These are phyloP conservation scores for Sebastes schlegelii DNA, from an alignment of 2,113 vertebrate species.

Conservation along the genomic window DNA sequence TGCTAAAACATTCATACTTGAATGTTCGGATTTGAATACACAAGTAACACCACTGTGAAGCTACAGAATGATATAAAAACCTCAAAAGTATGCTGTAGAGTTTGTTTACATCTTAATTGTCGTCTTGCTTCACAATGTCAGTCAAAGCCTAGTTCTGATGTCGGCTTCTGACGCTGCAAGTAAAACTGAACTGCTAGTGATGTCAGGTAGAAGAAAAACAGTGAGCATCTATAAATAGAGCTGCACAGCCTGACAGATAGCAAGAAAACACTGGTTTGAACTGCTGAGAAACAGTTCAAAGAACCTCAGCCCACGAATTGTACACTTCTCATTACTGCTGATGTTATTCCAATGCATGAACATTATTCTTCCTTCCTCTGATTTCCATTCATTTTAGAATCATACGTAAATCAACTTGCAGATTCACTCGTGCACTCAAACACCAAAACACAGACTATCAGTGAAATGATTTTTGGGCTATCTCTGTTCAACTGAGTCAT, in stretches of 20 bases:
- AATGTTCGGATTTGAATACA: too few relatives aligned
- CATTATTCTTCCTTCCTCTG: too few relatives aligned
- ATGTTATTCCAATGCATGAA: background rate
- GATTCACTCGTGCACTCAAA: too few relatives aligned
- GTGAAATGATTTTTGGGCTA: background rate
- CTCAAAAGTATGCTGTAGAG: background rate
- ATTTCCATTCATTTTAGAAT: too few relatives aligned
- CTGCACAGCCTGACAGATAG: background rate
- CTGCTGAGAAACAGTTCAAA: conserved; percentile 11
- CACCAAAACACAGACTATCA: background rate
- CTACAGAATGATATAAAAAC: too few relatives aligned
- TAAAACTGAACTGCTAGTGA: conserved; percentile 29
- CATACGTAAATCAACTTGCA: background rate
- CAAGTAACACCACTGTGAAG: too few relatives aligned
- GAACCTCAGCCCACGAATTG: background rate
- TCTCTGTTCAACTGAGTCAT: background rate
- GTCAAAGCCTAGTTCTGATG: conserved; percentile 6
- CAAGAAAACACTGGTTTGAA: conserved; percentile 15
- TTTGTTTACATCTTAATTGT: background rate
- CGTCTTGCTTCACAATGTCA: background rate
- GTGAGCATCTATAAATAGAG: conserved; percentile 18
- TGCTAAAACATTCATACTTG: too few relatives aligned
- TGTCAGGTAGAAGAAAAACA: conserved; percentile 11
- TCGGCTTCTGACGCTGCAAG: conserved; percentile 13
- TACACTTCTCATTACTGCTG: background rate